Base-by-base conservation (phyloP, 2,888 invertebrate species). In the Capitulum mitella region DNA sequence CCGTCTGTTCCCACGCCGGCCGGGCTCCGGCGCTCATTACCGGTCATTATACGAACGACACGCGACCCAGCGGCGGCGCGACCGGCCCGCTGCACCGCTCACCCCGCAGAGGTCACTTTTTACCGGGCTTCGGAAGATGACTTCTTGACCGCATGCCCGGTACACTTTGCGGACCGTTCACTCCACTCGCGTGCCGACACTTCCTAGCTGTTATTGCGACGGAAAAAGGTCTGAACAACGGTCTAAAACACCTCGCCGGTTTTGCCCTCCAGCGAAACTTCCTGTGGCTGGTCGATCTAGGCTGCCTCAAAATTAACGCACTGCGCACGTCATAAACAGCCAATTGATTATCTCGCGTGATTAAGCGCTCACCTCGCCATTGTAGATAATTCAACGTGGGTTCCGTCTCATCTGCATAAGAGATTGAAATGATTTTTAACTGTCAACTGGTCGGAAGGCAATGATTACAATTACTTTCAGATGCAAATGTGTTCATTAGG, bases 391-490 rank as follows among this genome's bases (percentile, higher is more conserved):
- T 58, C 29, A 58, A 14, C n/a, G n/a, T 58, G n/a, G 58, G 29
- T 29, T n/a, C 58, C 6, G 58, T 29, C 29, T 58, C 58, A 58
- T 58, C 14, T 58, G 58, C 58, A 58, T 58, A 12, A 58, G 58
- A n/a, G 58, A 58, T 58, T 58, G 58, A 58, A 58, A 58, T 58
- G 58, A 58, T 58, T 58, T 58, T 58, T 58, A n/a, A 58, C 58
- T 58, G 58, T 22, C 58, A 58, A 58, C 29, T 29, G 58, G 58
- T 58, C 58, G 58, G 58, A 58, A 58, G n/a, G 58, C 58, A 6
- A 29, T 58, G 58, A 58, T 58, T 58, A 58, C 58, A n/a, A 58
- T 58, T 58, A 58, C 58, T 58, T 58, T 58, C 58, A n/a, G 58
- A 58, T 58, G 58, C 58, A 58, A 58, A 58, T 58, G 58, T 29